phyloP scores from a whole-genome alignment of 92 coral and sea anemone species.

The Diadumene lineata region DNA sequence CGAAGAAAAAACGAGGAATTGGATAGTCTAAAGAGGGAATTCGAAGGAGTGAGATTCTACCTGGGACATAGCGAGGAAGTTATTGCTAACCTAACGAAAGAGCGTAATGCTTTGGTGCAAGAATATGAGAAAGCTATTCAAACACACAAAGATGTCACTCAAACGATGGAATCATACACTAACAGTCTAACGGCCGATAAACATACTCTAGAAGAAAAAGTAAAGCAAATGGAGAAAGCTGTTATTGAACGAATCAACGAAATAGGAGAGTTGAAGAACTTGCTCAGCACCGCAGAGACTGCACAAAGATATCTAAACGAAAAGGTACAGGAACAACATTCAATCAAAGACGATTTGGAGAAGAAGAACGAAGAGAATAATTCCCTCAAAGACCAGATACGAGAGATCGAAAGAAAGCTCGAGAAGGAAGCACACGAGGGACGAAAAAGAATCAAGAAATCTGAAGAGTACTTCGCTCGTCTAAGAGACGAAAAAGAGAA shows the following conservation, averaged over 20 bases:
- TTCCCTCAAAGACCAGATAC: constrained; percentile 27
- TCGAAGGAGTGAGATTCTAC: constrained; percentile 24
- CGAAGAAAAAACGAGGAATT: constrained; percentile 31
- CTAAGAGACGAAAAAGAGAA: constrained; percentile 18
- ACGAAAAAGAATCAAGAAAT: constrained; percentile 5
- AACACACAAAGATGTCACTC: constrained; percentile 23
- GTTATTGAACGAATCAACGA: constrained; percentile 15
- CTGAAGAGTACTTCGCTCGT: constrained; percentile 25
- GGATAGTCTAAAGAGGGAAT: constrained; percentile 28
- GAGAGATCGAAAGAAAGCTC: constrained; percentile 16
- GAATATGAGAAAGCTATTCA: constrained; percentile 51
- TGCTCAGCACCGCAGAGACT: constrained; percentile 45
- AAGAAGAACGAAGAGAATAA: constrained; percentile 35
- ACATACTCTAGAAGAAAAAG: constrained; percentile 17
- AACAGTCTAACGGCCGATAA: constrained; percentile 40
- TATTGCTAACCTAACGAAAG: constrained; percentile 14
- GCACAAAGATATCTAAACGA: constrained; percentile 35
- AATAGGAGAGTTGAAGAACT: constrained; percentile 31
- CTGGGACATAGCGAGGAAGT: constrained; percentile 24
- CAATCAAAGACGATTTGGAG: constrained; percentile 35
- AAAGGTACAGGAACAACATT: constrained; percentile 23
- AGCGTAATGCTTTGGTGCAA: constrained; percentile 40
- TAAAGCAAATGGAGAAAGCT: constrained; percentile 25
- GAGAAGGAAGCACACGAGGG: constrained; percentile 27
- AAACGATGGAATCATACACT: constrained; percentile 41